Conservation (phyloP, 2,888 invertebrate species). For the Tenthredo distinguenda region DNA sequence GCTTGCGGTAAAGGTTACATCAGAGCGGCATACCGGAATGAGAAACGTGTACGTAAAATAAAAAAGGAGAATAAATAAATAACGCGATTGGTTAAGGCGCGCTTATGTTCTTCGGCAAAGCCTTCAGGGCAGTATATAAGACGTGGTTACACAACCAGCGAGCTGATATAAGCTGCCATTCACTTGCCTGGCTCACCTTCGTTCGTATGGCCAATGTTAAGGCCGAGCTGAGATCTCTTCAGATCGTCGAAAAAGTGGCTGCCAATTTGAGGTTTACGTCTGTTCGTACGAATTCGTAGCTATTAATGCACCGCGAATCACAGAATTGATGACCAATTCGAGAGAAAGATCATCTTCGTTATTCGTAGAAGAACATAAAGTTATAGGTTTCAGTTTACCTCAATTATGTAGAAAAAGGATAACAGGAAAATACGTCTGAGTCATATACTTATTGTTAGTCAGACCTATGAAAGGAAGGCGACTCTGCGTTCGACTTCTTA, state of each 20-base stretch:
- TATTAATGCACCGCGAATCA: background rate
- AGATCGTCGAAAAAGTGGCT: background rate
- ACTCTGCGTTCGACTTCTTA: background rate
- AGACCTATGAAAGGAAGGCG: background rate
- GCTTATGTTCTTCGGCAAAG: slow-evolving; percentile 15
- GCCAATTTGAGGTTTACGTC: background rate
- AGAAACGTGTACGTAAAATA: background rate
- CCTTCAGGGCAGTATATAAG: slow-evolving; percentile 27
- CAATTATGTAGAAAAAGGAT: background rate
- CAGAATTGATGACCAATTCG: background rate
- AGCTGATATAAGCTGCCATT: slow-evolving; percentile 46
- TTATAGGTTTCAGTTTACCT: background rate
- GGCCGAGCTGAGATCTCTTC: slow-evolving; percentile 15
- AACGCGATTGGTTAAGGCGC: background rate
- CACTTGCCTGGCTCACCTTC: slow-evolving; percentile 17
- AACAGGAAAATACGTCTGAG: background rate
- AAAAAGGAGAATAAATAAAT: background rate
- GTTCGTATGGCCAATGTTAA: slow-evolving; percentile 28
- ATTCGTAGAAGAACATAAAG: background rate
- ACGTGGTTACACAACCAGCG: slow-evolving; percentile 35
- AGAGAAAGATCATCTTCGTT: background rate
- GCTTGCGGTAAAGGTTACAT: slow-evolving; percentile 40
- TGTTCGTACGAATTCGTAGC: background rate
- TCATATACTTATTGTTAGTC: background rate
- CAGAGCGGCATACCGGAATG: background rate